Base-by-base conservation (phyloP, 2,888 invertebrate species). In the Sycophila texana region DNA sequence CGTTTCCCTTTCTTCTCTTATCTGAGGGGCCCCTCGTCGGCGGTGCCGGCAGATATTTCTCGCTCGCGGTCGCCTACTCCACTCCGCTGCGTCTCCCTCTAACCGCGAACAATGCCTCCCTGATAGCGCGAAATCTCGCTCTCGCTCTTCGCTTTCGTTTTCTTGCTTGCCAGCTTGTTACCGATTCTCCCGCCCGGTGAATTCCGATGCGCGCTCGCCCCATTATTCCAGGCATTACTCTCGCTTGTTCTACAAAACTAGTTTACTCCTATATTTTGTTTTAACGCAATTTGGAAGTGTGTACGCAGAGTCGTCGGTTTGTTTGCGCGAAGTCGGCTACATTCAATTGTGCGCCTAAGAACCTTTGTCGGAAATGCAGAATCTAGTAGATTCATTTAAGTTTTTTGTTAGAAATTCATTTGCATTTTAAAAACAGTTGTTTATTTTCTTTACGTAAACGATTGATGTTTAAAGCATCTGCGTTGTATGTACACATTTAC, bases 91-190 rank as follows among this genome's bases (percentile, higher is more conserved):
- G 51, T 51, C 53, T 55, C 7, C 30, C 18, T n/a, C 72, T 39
- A 55, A 16, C 53, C 60, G 68, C 75, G 75, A 75, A 75, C 75
- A 75, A 75, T 75, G 67, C 60, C 60, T 51, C 20, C 30, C 68
- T 51, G 75, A 75, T 75, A 75, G 61, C 75, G 65, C 72, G 39
- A 65, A 51, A 75, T 22, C 57, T 55, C 53, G 16, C 55, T 30
- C 49, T 49, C 57, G 14, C 51, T 55, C 58, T 58, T 39, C 57
- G 13, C 57, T 66, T 51, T 67, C 16, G 30, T 60, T 67, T 74
- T 67, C 58, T 67, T 58, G 39, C 39, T 18, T 20, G 63, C 53
- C 49, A 49, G 26, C 55, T 65, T 53, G 55, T 74, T 74, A 55
- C 51, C 58, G 39, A 16, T n/a, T 16, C 51, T 22, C 18, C 49